phyloP scores from a whole-genome alignment of 2,113 vertebrate species.

The Salminus brasiliensis region DNA sequence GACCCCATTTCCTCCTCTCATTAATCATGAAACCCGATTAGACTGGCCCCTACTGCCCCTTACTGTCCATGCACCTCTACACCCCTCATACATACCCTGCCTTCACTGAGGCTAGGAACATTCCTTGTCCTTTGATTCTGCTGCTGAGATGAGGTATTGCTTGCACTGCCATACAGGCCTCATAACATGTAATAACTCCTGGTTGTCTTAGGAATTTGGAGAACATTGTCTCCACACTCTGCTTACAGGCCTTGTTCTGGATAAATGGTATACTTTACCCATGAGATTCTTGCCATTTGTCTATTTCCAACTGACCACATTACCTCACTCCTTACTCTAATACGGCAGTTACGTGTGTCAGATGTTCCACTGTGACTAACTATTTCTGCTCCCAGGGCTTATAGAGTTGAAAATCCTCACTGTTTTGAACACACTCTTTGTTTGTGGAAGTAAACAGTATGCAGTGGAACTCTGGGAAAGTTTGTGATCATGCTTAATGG shows the following conservation, averaged over 20 bases:
- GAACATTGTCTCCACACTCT: background rate
- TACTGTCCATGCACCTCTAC: conserved; percentile 25
- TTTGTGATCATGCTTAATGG: conserved; percentile 25
- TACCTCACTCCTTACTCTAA: background rate
- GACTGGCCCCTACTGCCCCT: conserved; percentile 58
- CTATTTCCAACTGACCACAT: conserved; percentile 27
- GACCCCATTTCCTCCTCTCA: conserved; percentile 80
- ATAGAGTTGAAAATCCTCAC: conserved; percentile 39
- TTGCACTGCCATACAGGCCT: background rate
- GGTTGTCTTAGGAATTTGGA: background rate
- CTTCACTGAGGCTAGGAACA: conserved; percentile 12
- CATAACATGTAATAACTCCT: background rate
- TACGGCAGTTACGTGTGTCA: conserved; percentile 45
- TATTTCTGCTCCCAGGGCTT: conserved; percentile 45
- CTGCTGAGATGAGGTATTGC: background rate
- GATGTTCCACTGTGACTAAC: conserved; percentile 61
- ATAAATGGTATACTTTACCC: background rate
- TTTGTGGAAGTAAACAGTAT: conserved; percentile 50
- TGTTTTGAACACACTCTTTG: conserved; percentile 46
- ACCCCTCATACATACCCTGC: conserved; percentile 14
- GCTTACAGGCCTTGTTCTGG: conserved; percentile 10
- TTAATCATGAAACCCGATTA: conserved; percentile 82
- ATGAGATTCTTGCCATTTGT: conserved; percentile 13
- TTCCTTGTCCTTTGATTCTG: conserved; percentile 23
- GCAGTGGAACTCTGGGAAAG: conserved; percentile 11